phyloP scores from a whole-genome alignment of 2,113 vertebrate genomes.

The Cyanistes caeruleus region DNA sequence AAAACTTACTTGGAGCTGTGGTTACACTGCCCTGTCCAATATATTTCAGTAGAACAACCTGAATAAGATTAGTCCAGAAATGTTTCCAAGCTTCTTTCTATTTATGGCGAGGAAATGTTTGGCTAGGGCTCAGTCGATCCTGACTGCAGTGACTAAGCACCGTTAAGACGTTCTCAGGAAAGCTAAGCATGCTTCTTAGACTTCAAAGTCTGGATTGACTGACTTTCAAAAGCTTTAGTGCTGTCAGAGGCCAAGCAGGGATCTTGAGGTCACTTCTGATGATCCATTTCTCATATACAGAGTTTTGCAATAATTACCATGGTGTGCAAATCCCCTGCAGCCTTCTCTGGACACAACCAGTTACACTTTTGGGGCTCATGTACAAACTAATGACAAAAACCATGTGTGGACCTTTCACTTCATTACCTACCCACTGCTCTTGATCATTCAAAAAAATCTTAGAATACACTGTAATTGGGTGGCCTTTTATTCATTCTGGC shows the following conservation, averaged over 20 bases:
- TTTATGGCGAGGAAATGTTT: conserved; percentile 31
- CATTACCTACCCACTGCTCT: neutral
- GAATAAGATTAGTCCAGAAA: conserved; percentile 31
- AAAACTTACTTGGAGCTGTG: conserved; percentile 14
- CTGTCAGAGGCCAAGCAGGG: neutral
- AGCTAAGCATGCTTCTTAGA: neutral
- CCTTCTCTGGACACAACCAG: neutral
- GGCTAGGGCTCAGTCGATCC: neutral
- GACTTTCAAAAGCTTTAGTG: neutral
- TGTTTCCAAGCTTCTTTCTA: conserved; percentile 27
- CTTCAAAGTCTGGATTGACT: conserved; percentile 32
- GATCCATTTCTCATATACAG: neutral
- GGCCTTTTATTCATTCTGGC: neutral
- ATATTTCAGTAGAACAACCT: conserved; percentile 11
- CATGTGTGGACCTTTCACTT: neutral
- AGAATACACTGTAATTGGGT: neutral
- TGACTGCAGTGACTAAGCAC: conserved; percentile 62
- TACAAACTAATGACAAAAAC: neutral
- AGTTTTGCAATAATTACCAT: neutral
- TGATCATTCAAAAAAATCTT: neutral
- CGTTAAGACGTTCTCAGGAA: conserved; percentile 26
- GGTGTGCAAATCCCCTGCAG: neutral
- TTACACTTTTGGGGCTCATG: neutral
- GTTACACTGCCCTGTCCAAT: neutral
- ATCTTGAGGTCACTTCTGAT: neutral